Evolutionary conservation across 2,888 invertebrate genomes (phyloP).

Genomic region (Syrphus vitripennis): DNA sequence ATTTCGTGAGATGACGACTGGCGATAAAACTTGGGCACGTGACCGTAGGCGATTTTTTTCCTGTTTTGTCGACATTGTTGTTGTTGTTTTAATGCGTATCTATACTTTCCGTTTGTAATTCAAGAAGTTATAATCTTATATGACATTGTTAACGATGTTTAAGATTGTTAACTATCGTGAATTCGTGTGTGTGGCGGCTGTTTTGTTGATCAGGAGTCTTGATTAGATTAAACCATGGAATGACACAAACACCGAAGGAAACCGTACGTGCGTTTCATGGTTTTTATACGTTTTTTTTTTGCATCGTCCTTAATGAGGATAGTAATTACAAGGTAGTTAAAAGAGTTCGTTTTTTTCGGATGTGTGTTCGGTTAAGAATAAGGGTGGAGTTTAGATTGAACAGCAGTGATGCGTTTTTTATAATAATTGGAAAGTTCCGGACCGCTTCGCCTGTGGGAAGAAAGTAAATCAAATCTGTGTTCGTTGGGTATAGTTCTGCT

Average conservation of each 20-base stretch:
- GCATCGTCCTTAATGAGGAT: slow-evolving; percentile 58
- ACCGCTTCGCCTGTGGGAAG: background rate
- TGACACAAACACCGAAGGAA: slow-evolving; percentile 49
- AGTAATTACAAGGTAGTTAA: slow-evolving; percentile 60
- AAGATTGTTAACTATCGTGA: slow-evolving; percentile 60
- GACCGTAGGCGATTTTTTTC: slow-evolving; percentile 51
- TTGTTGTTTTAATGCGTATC: background rate
- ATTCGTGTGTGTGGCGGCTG: slow-evolving; percentile 26
- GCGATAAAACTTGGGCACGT: slow-evolving; percentile 61
- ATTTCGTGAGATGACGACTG: slow-evolving; percentile 34
- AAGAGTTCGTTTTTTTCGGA: slow-evolving; percentile 4
- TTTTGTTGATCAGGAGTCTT: slow-evolving; percentile 18
- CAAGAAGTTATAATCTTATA: slow-evolving; percentile 57
- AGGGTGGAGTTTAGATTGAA: background rate
- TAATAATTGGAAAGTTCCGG: slow-evolving; percentile 41
- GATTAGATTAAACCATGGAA: slow-evolving; percentile 70
- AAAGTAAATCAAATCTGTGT: background rate
- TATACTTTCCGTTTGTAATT: slow-evolving; percentile 8
- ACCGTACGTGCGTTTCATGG: slow-evolving; percentile 51
- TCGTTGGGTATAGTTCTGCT: no score
- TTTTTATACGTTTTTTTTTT: background rate
- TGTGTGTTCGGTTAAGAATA: background rate
- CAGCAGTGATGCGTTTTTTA: slow-evolving; percentile 57
- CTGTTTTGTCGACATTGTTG: background rate
- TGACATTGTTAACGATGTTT: slow-evolving; percentile 68